A percentile compares a stretch with the other conserved stretches of the same genome.
Evolutionary conservation across 2,113 vertebrate species (phyloP).

Genomic region (Puma concolor): DNA sequence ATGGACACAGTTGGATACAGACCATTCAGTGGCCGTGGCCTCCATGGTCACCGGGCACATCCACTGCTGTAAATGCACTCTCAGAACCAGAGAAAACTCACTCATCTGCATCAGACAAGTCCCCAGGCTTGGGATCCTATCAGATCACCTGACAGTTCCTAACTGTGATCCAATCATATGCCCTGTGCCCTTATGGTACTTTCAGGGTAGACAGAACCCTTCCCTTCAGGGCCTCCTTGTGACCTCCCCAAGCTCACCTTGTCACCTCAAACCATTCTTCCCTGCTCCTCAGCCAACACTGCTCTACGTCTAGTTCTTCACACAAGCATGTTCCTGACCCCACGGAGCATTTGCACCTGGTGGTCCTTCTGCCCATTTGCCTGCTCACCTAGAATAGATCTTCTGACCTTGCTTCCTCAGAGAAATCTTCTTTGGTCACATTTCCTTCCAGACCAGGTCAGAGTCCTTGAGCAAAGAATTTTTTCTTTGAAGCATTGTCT

Average conservation of each 20-base stretch:
- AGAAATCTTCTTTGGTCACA: no score
- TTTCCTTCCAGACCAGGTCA: neutral
- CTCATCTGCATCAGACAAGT: neutral
- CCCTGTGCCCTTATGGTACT: neutral
- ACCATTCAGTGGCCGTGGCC: no score
- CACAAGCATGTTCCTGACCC: neutral
- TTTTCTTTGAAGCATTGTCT: neutral
- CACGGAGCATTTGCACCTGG: neutral
- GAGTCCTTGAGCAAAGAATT: neutral
- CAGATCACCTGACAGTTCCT: neutral
- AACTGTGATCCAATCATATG: accelerated
- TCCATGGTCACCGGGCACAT: neutral
- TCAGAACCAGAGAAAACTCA: neutral
- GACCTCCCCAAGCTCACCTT: neutral
- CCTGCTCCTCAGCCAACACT: neutral
- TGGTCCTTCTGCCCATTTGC: neutral
- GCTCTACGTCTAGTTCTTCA: neutral
- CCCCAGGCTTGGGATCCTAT: neutral
- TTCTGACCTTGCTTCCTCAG: neutral
- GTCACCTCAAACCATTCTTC: neutral
- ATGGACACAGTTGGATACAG: neutral
- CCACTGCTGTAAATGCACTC: neutral
- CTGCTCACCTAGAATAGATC: neutral
- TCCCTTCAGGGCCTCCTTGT: neutral
- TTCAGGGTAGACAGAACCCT: neutral